Conservation (phyloP, 2,888 invertebrate species). For the Quadroppia sp. region DNA sequence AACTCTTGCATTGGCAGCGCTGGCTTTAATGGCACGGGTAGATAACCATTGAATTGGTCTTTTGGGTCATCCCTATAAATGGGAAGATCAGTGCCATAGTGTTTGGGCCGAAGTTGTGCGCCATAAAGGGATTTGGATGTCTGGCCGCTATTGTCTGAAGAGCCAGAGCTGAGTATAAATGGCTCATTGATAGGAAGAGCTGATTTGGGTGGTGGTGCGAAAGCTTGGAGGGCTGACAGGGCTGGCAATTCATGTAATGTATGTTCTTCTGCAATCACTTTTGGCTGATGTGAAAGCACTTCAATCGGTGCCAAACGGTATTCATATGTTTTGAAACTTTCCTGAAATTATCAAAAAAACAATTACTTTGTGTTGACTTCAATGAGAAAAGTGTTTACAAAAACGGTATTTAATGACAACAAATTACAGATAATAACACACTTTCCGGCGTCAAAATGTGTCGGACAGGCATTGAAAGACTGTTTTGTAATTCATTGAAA, state of each 20-base stretch:
- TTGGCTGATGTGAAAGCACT: not conserved
- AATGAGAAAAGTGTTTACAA: slow-evolving; percentile 11
- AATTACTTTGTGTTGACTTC: not conserved
- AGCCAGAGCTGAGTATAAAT: not conserved
- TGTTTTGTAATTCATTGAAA: too few species aligned
- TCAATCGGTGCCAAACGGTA: slow-evolving; percentile 22
- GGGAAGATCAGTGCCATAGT: not conserved
- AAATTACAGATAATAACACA: not conserved
- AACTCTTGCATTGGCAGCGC: slow-evolving; percentile 2
- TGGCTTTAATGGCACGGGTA: not conserved
- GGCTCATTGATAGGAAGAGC: not conserved
- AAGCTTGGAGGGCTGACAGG: not conserved
- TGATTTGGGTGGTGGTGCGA: not conserved
- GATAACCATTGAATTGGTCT: slow-evolving; percentile 2
- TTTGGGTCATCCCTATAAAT: slow-evolving; percentile 13
- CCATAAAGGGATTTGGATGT: slow-evolving; percentile 17
- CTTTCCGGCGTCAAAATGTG: too few species aligned
- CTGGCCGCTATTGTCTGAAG: not conserved
- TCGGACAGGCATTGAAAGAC: too few species aligned
- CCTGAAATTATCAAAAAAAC: not conserved
- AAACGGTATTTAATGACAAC: not conserved
- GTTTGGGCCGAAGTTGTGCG: not conserved
- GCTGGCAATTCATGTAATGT: slow-evolving; percentile 20
- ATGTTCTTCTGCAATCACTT: slow-evolving; percentile 21
- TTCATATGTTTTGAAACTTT: slow-evolving; percentile 4